These are phyloP conservation scores for Buteo buteo DNA, from an alignment of 2,113 vertebrate genomes.

Conservation along the genomic window DNA sequence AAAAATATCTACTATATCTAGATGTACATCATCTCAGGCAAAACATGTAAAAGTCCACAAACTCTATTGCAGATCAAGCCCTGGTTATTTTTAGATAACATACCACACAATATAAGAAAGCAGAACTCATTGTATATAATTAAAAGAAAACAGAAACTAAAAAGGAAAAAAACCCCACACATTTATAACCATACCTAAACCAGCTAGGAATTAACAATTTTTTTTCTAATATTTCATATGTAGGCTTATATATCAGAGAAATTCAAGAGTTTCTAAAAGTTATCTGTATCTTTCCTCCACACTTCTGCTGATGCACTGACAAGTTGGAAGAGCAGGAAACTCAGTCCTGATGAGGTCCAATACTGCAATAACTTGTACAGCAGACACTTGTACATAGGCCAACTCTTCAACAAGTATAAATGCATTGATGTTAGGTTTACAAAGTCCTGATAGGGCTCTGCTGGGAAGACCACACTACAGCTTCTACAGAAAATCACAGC, in stretches of 20 bases:
- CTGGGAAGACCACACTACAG: rapidly evolving
- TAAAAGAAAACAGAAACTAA: background rate
- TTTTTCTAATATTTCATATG: background rate
- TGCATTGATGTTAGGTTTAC: rapidly evolving
- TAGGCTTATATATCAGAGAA: background rate
- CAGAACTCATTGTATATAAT: background rate
- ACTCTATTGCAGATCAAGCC: background rate
- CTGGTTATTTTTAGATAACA: background rate
- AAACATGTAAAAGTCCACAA: background rate
- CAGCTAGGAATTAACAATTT: background rate
- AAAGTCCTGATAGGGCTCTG: rapidly evolving
- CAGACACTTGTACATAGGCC: rapidly evolving
- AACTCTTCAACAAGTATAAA: background rate
- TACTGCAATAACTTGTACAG: background rate
- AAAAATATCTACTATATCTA: background rate
- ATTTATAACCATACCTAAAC: background rate
- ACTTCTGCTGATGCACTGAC: background rate
- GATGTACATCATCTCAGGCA: background rate
- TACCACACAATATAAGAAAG: background rate
- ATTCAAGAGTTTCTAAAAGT: background rate
- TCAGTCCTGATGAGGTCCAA: background rate
- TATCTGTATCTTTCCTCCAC: background rate
- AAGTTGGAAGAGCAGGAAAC: background rate
- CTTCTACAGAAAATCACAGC: background rate
- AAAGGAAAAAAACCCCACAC: background rate